Base-by-base conservation (phyloP, 2,113 vertebrate species). In the Mohoua ochrocephala region DNA sequence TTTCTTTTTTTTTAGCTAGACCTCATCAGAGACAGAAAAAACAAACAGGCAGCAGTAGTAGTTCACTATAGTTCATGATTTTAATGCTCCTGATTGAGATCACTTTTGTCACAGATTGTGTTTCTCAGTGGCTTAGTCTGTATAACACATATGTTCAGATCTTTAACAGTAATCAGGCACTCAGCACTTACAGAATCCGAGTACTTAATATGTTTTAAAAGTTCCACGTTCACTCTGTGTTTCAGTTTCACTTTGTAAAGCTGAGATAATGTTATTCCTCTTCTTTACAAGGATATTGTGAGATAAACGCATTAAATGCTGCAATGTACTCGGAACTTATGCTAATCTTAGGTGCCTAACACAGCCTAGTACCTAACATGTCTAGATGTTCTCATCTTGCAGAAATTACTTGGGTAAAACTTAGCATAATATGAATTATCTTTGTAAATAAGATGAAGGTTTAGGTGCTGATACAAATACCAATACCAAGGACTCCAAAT, bases 141-240 rank as follows among this genome's bases (percentile, higher is more conserved):
- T 49, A 35, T 24, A 41, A 24, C 9, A 39, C 0, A 1, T 5
- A 60, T 24, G 35, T 13, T 14, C 30, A 50, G 28, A 35, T 49
- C 86, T 85, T 77, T 73, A 44, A 33, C 23, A 56, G 16, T 33
- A 56, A 50, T 39, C 64, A 84, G 19, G 7, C 26, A 54, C 26
- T 65, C 21, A 30, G 21, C 0, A 0, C 19, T 88, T 57, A 20
- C 0, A 45, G 47, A 16, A 74, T 27, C 27, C 39, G 45, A 71
- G 42, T 31, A 19, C 4, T 83, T 53, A 42, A 50, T 37, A n/a
- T 7, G 3, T 44, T 81, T 56, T 41, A 14, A 23, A 77, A 52
- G 35, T 31, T 30, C 11, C 23, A 21, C 6, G 23, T 94, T 64
- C 2, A 5, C 49, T 75, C n/a, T 61, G 18, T 87, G 11, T 53